Percentiles rank a stretch among this genome's conserved stretches.
Conservation (phyloP, 2,113 vertebrate genomes). For the Mastomys coucha region DNA sequence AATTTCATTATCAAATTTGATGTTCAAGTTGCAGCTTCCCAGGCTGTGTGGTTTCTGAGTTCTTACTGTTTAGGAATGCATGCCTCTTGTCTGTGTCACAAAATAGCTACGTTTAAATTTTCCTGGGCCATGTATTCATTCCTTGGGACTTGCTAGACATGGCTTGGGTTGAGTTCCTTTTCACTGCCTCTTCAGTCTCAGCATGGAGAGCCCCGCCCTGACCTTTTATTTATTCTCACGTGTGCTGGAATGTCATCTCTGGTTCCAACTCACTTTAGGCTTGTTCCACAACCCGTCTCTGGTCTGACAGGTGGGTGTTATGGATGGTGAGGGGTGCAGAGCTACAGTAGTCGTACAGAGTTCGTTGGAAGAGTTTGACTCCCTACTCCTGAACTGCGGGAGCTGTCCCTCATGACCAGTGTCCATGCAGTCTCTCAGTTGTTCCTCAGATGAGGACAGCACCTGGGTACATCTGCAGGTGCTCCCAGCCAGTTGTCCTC, state of each 20-base stretch:
- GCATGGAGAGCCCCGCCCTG: background rate
- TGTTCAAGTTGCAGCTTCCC: constrained; percentile 47
- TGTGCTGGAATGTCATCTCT: background rate
- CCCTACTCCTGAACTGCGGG: background rate
- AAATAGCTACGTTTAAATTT: background rate
- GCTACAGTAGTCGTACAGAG: background rate
- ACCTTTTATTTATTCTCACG: constrained; percentile 31
- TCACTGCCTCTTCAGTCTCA: background rate
- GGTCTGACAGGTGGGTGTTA: background rate
- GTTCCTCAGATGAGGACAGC: background rate
- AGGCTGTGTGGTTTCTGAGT: constrained; percentile 27
- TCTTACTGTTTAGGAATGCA: constrained; percentile 16
- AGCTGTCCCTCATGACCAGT: background rate
- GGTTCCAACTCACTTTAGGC: background rate
- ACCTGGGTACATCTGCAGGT: background rate
- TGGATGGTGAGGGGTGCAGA: no score
- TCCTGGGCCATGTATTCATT: constrained; percentile 21
- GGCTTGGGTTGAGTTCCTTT: background rate
- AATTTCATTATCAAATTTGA: constrained; percentile 63
- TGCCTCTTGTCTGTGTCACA: constrained; percentile 6
- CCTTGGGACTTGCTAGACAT: background rate
- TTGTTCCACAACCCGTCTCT: background rate
- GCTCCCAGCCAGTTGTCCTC: background rate
- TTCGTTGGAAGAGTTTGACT: constrained; percentile 14
- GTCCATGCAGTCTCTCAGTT: background rate